Conservation (phyloP, 2,113 vertebrate genomes). For the Tinamus guttatus region DNA sequence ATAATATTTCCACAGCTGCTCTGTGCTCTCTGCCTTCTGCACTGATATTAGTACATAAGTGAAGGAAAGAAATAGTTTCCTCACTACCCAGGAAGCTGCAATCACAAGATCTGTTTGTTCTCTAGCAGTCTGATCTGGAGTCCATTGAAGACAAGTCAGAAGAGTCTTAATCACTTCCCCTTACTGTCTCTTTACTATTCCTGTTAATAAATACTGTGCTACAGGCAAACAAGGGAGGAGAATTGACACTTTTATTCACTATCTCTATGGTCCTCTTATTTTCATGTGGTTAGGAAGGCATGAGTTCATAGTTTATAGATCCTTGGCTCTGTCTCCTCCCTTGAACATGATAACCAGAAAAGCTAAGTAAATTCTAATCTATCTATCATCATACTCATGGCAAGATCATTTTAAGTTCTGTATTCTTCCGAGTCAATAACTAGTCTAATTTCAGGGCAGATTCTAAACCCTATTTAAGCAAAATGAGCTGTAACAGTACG, state of each 20-base stretch:
- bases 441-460: not conserved
- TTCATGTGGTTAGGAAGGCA: not conserved
- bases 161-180: not conserved
- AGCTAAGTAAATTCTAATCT: not conserved
- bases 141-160: not conserved
- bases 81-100: not conserved
- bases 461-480: not conserved
- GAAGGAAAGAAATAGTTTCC: not conserved
- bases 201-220: not conserved
- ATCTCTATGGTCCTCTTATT: fast-evolving
- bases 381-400: not conserved
- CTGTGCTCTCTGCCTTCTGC: not conserved
- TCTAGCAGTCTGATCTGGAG: not conserved
- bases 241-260: not conserved
- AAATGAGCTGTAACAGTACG: not conserved
- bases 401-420: not conserved
- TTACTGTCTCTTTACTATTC: not conserved
- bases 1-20: constrained; percentile 9
- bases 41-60: not conserved
- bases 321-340: not conserved
- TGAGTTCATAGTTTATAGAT: not conserved
- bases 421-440: not conserved
- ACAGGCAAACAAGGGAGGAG: not conserved
- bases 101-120: not conserved
- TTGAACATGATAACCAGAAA: not conserved